Percentiles rank a stretch among this genome's conserved stretches.
Conservation (phyloP, 2,113 vertebrate species). For the Calidris pygmaea region DNA sequence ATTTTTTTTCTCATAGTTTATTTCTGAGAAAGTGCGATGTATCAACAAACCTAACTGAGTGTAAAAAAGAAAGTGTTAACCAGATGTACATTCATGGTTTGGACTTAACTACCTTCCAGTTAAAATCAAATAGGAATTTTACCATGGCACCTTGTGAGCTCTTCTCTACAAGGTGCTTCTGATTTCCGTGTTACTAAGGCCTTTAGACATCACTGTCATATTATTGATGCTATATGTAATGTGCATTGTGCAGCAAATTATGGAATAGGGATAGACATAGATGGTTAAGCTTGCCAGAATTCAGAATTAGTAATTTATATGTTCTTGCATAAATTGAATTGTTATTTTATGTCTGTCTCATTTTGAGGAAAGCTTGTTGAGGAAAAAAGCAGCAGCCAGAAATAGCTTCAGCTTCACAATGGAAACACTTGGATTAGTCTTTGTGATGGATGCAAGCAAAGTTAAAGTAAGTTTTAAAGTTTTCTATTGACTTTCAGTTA, state of each 20-base stretch:
- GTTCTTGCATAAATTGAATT: not conserved
- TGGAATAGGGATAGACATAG: not conserved
- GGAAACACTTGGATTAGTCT: not conserved
- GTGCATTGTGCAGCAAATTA: not conserved
- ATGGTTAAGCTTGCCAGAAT: not conserved
- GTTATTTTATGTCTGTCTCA: not conserved
- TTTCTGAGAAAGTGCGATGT: not conserved
- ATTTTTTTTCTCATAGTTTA: not conserved
- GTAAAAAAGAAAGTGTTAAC: not conserved
- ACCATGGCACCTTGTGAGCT: not conserved
- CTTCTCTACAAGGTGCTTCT: not conserved
- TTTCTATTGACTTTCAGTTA: not conserved
- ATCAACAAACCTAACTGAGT: rapidly evolving
- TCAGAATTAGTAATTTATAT: not conserved
- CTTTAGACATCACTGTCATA: not conserved
- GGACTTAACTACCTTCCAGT: not conserved
- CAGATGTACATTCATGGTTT: not conserved
- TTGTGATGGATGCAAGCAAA: not conserved
- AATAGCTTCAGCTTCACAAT: not conserved
- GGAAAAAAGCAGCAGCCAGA: not conserved
- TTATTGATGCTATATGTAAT: not conserved
- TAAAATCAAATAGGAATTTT: not conserved
- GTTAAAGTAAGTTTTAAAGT: not conserved
- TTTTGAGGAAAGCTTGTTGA: not conserved
- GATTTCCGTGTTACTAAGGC: not conserved